Evolutionary conservation across 2,797 vertebrate genomes (phyloP).

Genomic region (Sus cebifrons): DNA sequence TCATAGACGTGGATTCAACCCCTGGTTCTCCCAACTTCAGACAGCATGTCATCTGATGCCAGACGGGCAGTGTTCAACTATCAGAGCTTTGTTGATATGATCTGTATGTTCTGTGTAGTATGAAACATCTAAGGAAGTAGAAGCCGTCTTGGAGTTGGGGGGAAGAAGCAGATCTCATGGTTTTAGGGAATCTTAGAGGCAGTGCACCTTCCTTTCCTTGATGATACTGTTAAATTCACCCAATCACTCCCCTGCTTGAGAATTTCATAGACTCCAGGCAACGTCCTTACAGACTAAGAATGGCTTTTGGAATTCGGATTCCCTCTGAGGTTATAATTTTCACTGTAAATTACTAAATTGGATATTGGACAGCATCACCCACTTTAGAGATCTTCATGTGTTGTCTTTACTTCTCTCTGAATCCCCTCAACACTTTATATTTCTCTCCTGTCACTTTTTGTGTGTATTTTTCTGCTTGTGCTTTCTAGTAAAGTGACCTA

Average conservation of each 20-base stretch:
- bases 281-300: not conserved
- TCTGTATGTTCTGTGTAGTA: not conserved
- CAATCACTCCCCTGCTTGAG: not conserved
- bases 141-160: not conserved
- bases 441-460: not conserved
- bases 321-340: not conserved
- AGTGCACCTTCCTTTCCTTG: not conserved
- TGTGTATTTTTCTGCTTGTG: not conserved
- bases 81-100: not conserved
- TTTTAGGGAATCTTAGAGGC: not conserved
- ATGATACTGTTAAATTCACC: not conserved
- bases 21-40: not conserved
- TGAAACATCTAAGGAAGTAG: slow-evolving; percentile 32
- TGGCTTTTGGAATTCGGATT: not conserved
- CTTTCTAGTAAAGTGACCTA: not conserved
- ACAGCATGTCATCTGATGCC: not conserved
- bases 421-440: not conserved
- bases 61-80: not conserved
- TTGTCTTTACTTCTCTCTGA: not conserved
- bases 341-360: slow-evolving; percentile 5
- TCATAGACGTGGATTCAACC: not conserved
- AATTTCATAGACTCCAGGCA: not conserved
- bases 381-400: not conserved
- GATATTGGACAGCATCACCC: not conserved
- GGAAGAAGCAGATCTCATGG: not conserved